Evolutionary conservation across 1,140 invertebrate species (phyloP).

Genomic region (Xylocopa sonorina): DNA sequence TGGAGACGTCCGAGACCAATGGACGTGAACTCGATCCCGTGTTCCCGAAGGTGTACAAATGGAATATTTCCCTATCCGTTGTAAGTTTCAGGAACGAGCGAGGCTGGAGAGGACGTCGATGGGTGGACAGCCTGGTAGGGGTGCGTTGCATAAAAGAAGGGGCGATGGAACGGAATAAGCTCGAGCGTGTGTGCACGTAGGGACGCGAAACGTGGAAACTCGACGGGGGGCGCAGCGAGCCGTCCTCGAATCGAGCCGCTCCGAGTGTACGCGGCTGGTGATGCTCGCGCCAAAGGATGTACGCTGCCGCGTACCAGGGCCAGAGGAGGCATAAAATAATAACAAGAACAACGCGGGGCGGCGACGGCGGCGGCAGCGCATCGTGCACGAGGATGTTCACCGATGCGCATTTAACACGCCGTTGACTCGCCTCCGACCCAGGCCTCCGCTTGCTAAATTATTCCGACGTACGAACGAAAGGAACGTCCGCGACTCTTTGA

Average conservation of each 20-base stretch:
- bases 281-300: not conserved
- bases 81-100: slow-evolving; percentile 48
- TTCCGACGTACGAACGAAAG: slow-evolving; percentile 56
- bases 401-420: slow-evolving; percentile 50
- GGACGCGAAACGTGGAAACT: slow-evolving; percentile 38
- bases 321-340: slow-evolving; percentile 39
- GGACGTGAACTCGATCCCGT: slow-evolving; percentile 24
- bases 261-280: too few species aligned
- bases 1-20: slow-evolving; percentile 26
- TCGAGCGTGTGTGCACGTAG: slow-evolving; percentile 27
- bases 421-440: slow-evolving; percentile 28
- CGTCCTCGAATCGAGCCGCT: slow-evolving; percentile 21
- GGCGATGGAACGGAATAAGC: not conserved
- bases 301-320: not conserved
- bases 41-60: slow-evolving; percentile 55
- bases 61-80: slow-evolving; percentile 60
- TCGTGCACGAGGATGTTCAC: slow-evolving; percentile 24
- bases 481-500: slow-evolving; percentile 60
- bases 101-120: slow-evolving; percentile 6
- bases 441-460: slow-evolving; percentile 54
- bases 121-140: too few species aligned
- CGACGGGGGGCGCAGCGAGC: slow-evolving; percentile 6
- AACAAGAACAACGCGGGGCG: slow-evolving; percentile 52
- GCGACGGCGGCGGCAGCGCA: slow-evolving; percentile 10
- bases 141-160: slow-evolving; percentile 4